phyloP scores from a whole-genome alignment of 2,888 invertebrate genomes.

The Dermolepida albohirtum region DNA sequence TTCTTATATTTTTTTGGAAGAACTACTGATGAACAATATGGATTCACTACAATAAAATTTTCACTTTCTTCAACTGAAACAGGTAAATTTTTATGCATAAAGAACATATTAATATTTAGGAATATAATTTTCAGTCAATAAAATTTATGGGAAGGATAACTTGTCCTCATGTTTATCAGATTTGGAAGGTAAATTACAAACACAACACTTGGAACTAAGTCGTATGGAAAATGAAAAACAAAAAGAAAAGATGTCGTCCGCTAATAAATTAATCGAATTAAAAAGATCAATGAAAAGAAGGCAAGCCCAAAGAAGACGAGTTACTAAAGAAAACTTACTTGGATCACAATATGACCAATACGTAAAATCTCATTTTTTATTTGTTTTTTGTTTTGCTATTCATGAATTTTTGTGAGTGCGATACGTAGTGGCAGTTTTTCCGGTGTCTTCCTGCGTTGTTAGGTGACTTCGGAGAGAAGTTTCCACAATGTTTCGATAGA shows the following conservation, averaged over 20 bases:
- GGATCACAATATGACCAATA: neutral
- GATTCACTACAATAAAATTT: constrained; percentile 50
- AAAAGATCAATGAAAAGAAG: neutral
- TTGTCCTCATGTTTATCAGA: constrained; percentile 8
- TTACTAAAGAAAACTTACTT: neutral
- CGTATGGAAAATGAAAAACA: neutral
- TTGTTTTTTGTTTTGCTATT: too few relatives aligned
- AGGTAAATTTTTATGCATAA: constrained; percentile 49
- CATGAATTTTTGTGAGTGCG: too few relatives aligned
- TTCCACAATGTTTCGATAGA: too few relatives aligned
- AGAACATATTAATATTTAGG: neutral
- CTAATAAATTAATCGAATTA: neutral
- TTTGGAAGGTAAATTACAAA: constrained; percentile 7
- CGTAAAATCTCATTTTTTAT: neutral
- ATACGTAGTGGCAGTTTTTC: too few relatives aligned
- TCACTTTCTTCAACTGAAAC: constrained; percentile 47
- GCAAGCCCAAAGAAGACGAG: neutral
- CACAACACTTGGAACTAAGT: neutral
- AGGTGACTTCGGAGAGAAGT: too few relatives aligned
- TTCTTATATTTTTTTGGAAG: constrained; percentile 50
- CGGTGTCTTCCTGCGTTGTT: too few relatives aligned
- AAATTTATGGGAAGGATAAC: neutral
- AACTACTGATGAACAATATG: constrained; percentile 48
- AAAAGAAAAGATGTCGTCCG: neutral
- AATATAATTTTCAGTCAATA: constrained; percentile 18